phyloP scores from a whole-genome alignment of 2,888 invertebrate genomes.

The Nymphalis c-album region DNA sequence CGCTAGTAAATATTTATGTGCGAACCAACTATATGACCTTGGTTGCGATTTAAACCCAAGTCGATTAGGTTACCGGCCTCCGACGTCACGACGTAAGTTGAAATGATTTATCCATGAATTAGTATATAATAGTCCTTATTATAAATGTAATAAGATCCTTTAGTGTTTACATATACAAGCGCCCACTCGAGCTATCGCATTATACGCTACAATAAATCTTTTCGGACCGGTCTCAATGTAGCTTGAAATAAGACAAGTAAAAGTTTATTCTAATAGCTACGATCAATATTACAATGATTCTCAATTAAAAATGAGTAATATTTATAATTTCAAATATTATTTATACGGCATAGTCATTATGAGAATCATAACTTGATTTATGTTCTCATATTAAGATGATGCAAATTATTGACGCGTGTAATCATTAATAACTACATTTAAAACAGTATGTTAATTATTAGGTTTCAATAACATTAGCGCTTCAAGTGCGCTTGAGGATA shows the following conservation, averaged over 20 bases:
- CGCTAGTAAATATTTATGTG: conserved; percentile 10
- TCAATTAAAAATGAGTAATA: conserved; percentile 3
- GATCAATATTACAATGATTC: neutral
- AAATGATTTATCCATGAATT: neutral
- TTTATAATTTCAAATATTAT: too few species aligned
- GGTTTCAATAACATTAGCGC: too few species aligned
- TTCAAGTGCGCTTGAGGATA: too few species aligned
- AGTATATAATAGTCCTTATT: neutral
- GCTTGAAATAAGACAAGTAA: neutral
- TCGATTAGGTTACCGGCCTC: conserved; percentile 15
- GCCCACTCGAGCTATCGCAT: conserved; percentile 15
- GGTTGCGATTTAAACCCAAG: conserved; percentile 16
- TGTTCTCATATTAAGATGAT: too few species aligned
- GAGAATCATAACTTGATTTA: too few species aligned
- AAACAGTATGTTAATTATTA: too few species aligned
- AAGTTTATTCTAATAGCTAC: neutral
- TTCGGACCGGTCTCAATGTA: conserved; percentile 9
- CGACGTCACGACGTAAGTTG: neutral
- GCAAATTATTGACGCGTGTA: too few species aligned
- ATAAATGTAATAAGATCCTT: neutral
- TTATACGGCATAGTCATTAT: too few species aligned
- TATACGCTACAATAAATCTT: conserved; percentile 16
- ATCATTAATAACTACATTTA: too few species aligned
- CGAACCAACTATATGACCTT: conserved; percentile 15
- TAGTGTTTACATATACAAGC: neutral